Percentiles rank a stretch among this genome's conserved stretches.
phyloP scores from a whole-genome alignment of 2,113 vertebrate genomes.

The Ardeotis arabs region DNA sequence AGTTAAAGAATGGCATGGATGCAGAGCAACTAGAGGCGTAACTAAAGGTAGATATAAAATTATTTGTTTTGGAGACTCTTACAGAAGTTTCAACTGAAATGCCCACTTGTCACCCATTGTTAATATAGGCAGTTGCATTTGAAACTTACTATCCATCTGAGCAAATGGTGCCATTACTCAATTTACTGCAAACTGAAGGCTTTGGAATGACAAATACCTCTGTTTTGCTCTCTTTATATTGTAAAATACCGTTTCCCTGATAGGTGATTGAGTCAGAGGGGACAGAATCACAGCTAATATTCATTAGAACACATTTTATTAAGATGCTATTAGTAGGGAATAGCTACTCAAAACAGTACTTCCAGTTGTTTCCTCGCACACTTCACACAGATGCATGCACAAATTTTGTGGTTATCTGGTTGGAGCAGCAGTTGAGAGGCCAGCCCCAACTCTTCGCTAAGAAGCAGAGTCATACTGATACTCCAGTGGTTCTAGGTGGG shows the following conservation, averaged over 20 bases:
- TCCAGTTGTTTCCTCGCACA: neutral
- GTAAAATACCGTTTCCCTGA: neutral
- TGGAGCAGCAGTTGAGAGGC: neutral
- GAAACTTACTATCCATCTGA: neutral
- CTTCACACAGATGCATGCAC: neutral
- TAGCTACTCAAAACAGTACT: neutral
- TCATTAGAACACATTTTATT: neutral
- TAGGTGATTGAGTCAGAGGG: neutral
- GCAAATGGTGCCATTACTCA: neutral
- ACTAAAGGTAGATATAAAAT: conserved; percentile 84
- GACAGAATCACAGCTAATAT: neutral
- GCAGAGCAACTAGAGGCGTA: conserved; percentile 89
- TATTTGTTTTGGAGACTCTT: neutral
- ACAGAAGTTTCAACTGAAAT: neutral
- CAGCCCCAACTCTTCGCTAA: neutral
- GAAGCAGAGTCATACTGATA: neutral
- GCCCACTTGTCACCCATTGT: neutral
- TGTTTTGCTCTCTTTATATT: neutral
- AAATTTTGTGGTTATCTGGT: neutral
- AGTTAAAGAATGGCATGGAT: conserved; percentile 98
- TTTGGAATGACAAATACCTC: neutral
- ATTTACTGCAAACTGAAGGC: neutral
- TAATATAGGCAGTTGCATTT: neutral
- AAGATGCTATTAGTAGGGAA: neutral
- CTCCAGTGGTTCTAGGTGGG: neutral